A percentile compares a stretch with the other conserved stretches of the same genome.
Evolutionary conservation across 2,113 vertebrate genomes (phyloP).

Genomic region (Hylia prasina): DNA sequence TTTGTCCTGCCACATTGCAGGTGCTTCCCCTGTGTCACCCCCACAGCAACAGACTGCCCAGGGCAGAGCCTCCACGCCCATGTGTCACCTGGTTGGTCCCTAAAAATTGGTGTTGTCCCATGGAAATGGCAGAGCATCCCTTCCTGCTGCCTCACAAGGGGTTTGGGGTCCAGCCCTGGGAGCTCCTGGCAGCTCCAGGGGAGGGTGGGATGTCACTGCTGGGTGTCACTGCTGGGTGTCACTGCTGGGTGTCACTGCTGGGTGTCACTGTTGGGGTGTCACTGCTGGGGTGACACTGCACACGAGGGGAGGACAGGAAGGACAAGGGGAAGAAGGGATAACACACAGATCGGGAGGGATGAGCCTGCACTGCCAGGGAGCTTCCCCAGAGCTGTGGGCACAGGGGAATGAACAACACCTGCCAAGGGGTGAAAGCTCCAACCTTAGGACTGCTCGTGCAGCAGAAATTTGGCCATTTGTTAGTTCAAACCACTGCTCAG

Average conservation of each 20-base stretch:
- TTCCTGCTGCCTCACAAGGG: neutral
- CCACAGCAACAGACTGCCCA: neutral
- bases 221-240: too few species aligned
- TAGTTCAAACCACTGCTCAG: neutral
- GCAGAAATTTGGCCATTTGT: neutral
- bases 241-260: neutral
- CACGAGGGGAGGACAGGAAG: rapidly evolving
- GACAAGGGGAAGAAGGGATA: rapidly evolving
- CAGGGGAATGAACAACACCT: rapidly evolving
- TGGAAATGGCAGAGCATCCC: neutral
- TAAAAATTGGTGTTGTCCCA: neutral
- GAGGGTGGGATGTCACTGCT: neutral
- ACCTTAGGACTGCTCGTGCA: too few species aligned
- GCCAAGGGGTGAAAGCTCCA: neutral
- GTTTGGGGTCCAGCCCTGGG: neutral
- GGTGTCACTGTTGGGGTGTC: neutral
- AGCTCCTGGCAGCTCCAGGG: neutral
- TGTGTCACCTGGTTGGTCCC: neutral
- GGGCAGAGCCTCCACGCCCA: neutral
- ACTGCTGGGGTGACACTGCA: neutral
- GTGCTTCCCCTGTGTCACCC: neutral
- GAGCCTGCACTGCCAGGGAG: neutral
- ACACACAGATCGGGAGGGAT: neutral
- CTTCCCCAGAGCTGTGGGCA: too few species aligned
- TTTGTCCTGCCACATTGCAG: neutral